Conservation (phyloP, 2,888 invertebrate genomes). For the Drosophila peninsularis region DNA sequence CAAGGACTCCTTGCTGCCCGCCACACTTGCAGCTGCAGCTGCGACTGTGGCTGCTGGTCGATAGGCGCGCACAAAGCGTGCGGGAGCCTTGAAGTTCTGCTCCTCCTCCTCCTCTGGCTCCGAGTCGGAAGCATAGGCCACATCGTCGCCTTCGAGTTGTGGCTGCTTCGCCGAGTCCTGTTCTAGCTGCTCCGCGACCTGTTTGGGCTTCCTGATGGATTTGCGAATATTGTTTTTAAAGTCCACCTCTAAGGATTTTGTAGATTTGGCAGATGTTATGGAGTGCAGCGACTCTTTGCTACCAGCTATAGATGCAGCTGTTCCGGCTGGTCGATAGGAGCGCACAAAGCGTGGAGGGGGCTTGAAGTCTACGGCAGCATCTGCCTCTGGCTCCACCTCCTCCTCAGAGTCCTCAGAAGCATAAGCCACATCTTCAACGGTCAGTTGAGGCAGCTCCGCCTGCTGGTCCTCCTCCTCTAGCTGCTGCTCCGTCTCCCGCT, state of each 20-base stretch:
- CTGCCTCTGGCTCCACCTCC: neutral
- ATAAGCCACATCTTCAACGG: neutral
- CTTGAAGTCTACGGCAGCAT: neutral
- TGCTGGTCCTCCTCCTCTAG: neutral
- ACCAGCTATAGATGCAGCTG: neutral
- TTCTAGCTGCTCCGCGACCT: constrained; percentile 33
- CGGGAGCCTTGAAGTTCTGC: constrained; percentile 74
- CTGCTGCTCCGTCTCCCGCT: constrained; percentile 1
- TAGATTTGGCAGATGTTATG: neutral
- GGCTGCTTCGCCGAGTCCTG: neutral
- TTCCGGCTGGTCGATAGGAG: constrained; percentile 1
- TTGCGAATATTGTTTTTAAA: neutral
- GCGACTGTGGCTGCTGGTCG: constrained; percentile 62
- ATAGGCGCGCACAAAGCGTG: constrained; percentile 83
- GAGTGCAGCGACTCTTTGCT: constrained; percentile 8
- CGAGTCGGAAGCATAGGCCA: constrained; percentile 65
- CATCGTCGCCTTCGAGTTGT: constrained; percentile 40
- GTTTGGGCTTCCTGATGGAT: constrained; percentile 1
- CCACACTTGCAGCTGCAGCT: constrained; percentile 30
- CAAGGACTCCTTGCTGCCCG: constrained; percentile 70
- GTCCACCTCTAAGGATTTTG: neutral
- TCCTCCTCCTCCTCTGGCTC: constrained; percentile 55
- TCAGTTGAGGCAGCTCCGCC: neutral
- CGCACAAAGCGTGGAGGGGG: constrained; percentile 1
- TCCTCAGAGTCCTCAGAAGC: constrained; percentile 2